These are phyloP conservation scores for Cyphomyrus plagiostoma DNA, from an alignment of 2,113 vertebrate species.

Conservation along the genomic window DNA sequence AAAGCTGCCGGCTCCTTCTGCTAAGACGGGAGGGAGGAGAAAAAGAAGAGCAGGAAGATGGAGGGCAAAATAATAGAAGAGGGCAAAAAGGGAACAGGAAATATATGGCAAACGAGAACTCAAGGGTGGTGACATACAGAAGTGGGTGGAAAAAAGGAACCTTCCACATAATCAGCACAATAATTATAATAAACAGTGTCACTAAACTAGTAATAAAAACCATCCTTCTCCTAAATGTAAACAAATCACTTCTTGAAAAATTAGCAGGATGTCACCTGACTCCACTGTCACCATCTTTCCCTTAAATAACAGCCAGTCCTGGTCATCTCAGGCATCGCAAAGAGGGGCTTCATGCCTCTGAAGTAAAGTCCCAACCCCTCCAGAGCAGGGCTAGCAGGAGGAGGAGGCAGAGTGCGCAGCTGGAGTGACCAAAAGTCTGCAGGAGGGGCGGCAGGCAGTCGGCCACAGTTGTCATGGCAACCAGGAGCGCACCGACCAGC, in stretches of 20 bases:
- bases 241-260: constrained; percentile 66
- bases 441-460: constrained; percentile 92
- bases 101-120: neutral
- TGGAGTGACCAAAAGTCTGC: constrained; percentile 89
- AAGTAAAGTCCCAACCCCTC: constrained; percentile 89
- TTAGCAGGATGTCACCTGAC: constrained; percentile 38
- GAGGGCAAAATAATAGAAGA: neutral
- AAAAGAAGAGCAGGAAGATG: neutral
- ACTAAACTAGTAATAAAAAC: constrained; percentile 38
- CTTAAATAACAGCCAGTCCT: constrained; percentile 10
- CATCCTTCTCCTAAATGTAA: constrained; percentile 84
- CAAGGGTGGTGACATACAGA: neutral
- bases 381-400: constrained; percentile 85
- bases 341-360: constrained; percentile 76
- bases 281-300: constrained; percentile 26
- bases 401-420: constrained; percentile 78
- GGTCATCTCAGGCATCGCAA: constrained; percentile 82
- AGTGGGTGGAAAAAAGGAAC: neutral
- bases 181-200: constrained; percentile 59
- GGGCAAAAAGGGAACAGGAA: neutral
- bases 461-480: constrained; percentile 91
- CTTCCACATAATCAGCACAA: constrained; percentile 46
- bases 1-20: neutral
- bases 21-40: neutral
- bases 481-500: constrained; percentile 90